phyloP scores from a whole-genome alignment of 2,888 invertebrate species.

The Cremastinae sp. region DNA sequence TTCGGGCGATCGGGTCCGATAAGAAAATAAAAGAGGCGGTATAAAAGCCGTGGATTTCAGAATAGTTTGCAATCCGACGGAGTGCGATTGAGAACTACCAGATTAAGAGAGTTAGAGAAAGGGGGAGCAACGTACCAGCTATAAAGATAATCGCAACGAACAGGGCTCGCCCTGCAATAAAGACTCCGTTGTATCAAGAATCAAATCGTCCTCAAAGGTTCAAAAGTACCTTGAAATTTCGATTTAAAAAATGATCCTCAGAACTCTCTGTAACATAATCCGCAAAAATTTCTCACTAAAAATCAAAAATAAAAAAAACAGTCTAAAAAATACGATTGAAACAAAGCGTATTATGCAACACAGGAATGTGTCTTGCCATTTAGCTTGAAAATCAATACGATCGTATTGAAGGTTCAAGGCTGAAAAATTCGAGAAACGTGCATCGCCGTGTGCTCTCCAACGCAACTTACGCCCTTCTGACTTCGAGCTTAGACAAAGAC shows the following conservation, averaged over 20 bases:
- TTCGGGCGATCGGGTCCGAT: constrained; percentile 17
- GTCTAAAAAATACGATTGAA: no score
- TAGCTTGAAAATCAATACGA: neutral
- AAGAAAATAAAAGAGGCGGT: constrained; percentile 3
- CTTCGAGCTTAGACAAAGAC: neutral
- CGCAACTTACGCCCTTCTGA: neutral
- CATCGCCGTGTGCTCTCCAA: neutral
- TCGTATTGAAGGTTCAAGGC: no score
- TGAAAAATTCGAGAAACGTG: neutral
- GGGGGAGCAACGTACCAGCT: constrained; percentile 33
- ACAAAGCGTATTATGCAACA: constrained; percentile 3
- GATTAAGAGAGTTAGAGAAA: constrained; percentile 12
- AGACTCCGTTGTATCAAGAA: constrained; percentile 70
- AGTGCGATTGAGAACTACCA: constrained; percentile 28
- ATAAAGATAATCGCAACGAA: constrained; percentile 72
- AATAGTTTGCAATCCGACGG: constrained; percentile 24
- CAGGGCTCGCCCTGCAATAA: constrained; percentile 69
- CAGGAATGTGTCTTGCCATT: no score
- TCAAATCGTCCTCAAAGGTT: constrained; percentile 67
- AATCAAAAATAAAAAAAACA: no score
- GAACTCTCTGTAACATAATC: no score
- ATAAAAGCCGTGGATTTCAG: constrained; percentile 21
- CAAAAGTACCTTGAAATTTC: no score
- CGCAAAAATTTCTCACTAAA: no score
- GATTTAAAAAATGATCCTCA: no score